These are phyloP conservation scores for Coracias cyanogaster DNA, from an alignment of 2,797 vertebrate genomes.

Conservation along the genomic window DNA sequence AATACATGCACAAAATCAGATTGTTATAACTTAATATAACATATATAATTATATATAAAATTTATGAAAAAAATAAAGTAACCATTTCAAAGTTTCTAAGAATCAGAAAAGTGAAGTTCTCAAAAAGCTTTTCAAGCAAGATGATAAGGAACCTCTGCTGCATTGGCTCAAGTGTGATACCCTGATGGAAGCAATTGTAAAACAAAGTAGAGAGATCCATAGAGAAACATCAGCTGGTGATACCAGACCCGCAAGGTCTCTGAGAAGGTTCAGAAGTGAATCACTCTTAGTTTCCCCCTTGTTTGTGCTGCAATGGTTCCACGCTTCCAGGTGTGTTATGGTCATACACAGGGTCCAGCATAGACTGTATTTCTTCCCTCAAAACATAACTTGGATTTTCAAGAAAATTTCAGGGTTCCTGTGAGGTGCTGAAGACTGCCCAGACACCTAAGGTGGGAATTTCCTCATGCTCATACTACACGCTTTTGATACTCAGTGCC, in stretches of 20 bases:
- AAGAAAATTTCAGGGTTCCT: background rate
- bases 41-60: background rate
- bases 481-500: background rate
- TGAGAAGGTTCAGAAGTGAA: background rate
- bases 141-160: background rate
- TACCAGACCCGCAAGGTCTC: background rate
- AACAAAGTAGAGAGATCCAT: background rate
- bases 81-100: background rate
- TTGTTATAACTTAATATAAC: background rate
- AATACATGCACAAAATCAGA: background rate
- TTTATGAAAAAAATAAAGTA: background rate
- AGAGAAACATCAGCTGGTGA: background rate
- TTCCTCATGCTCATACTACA: accelerated
- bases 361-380: background rate
- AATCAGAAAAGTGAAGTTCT: background rate
- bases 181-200: background rate
- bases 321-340: background rate
- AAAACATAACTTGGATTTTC: background rate
- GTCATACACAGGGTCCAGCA: background rate
- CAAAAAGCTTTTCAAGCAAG: background rate
- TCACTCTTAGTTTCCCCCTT: background rate
- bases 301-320: background rate
- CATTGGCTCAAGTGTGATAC: background rate
- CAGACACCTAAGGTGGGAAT: background rate
- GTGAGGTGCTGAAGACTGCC: background rate